Evolutionary conservation across 1,140 invertebrate species (phyloP).

Genomic region (Procambarus clarkii): DNA sequence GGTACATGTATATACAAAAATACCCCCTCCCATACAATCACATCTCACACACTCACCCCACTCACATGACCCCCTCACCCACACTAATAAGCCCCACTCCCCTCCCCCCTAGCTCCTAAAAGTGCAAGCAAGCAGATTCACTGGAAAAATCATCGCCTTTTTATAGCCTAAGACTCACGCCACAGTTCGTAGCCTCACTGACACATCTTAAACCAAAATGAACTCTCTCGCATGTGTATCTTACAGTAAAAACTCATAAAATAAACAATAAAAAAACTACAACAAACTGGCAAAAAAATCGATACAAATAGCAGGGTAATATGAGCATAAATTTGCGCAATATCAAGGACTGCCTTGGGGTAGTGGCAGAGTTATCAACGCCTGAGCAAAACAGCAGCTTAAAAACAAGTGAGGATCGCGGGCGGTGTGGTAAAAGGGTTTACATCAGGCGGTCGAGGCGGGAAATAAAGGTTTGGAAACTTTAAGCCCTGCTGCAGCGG

Average conservation of each 20-base stretch:
- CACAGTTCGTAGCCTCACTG: background rate
- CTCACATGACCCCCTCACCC: too few relatives aligned
- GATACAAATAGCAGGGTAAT: background rate
- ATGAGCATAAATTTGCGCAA: background rate
- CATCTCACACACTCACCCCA: too few relatives aligned
- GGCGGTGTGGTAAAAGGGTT: conserved; percentile 29
- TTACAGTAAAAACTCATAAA: background rate
- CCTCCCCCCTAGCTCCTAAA: background rate
- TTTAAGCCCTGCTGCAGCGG: background rate
- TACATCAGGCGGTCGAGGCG: conserved; percentile 11
- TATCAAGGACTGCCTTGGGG: background rate
- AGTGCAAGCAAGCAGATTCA: background rate
- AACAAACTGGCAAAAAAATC: background rate
- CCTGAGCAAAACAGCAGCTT: background rate
- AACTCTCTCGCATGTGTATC: background rate
- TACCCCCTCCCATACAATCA: too few relatives aligned
- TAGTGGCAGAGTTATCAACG: background rate
- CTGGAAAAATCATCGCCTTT: background rate
- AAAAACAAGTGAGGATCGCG: conserved; percentile 33
- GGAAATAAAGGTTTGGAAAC: background rate
- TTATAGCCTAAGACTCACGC: background rate
- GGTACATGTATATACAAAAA: too few relatives aligned
- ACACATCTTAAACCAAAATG: background rate
- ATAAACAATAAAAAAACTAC: background rate
- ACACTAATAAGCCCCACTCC: background rate